These are phyloP conservation scores for Yponomeuta plumbellus DNA, from an alignment of 2,888 invertebrate species.

Conservation along the genomic window DNA sequence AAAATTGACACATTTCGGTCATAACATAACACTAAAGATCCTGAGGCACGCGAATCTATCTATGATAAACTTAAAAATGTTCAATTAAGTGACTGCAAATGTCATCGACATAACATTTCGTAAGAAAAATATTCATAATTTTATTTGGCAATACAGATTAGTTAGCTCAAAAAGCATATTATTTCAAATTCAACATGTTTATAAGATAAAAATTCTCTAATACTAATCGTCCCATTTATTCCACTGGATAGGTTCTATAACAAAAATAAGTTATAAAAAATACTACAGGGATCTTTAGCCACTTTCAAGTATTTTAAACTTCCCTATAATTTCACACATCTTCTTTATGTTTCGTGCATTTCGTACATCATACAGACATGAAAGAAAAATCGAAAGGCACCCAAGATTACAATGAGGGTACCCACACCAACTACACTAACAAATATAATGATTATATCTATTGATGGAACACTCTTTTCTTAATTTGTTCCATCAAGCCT, in stretches of 20 bases:
- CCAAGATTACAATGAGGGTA: conserved; percentile 72
- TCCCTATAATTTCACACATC: conserved; percentile 75
- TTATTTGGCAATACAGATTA: conserved; percentile 77
- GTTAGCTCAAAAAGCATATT: conserved; percentile 62
- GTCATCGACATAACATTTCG: conserved; percentile 68
- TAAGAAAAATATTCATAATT: conserved; percentile 76
- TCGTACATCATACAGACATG: conserved; percentile 88
- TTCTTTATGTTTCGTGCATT: conserved; percentile 93
- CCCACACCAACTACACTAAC: conserved; percentile 75
- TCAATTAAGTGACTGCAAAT: conserved; percentile 70
- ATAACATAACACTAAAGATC: conserved; percentile 39
- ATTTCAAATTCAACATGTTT: conserved; percentile 43
- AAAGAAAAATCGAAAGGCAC: conserved; percentile 68
- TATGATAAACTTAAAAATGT: conserved; percentile 61
- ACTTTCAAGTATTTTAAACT: conserved; percentile 38
- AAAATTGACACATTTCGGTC: conserved; percentile 46
- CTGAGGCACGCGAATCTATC: conserved; percentile 44
- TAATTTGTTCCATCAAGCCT: conserved; percentile 41
- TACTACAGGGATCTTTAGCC: conserved; percentile 57
- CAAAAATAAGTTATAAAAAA: conserved; percentile 71
- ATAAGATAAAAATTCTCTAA: conserved; percentile 59
- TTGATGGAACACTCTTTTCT: conserved; percentile 47
- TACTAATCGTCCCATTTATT: conserved; percentile 67
- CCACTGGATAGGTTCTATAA: conserved; percentile 67
- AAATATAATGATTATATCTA: conserved; percentile 72